phyloP scores from a whole-genome alignment of 2,797 vertebrate genomes.

The Squalus acanthias region DNA sequence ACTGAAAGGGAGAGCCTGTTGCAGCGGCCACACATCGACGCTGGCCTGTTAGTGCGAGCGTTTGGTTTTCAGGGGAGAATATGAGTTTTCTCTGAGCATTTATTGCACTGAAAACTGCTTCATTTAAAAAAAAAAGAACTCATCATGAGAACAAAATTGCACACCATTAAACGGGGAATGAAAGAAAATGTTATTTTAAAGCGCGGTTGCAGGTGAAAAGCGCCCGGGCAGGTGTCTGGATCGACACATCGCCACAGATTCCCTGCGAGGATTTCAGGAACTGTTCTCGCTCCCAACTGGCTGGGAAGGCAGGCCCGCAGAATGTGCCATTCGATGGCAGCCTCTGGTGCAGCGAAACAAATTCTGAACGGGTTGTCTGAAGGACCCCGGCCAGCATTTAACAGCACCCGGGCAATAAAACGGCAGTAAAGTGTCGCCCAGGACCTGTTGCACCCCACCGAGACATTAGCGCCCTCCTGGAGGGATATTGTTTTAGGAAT shows the following conservation, averaged over 20 bases:
- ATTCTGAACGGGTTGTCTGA: background rate
- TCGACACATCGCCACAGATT: background rate
- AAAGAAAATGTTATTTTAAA: background rate
- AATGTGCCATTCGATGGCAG: background rate
- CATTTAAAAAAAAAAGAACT: background rate
- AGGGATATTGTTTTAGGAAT: constrained; percentile 42
- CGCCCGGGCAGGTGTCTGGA: background rate
- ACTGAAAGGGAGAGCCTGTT: background rate
- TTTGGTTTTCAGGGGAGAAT: background rate
- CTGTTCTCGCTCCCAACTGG: background rate
- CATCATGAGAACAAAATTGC: background rate
- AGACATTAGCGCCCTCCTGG: constrained; percentile 25
- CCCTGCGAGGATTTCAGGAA: background rate
- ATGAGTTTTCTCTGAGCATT: no score
- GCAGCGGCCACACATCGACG: background rate
- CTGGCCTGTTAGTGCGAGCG: background rate
- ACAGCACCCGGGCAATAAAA: background rate
- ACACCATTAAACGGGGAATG: background rate
- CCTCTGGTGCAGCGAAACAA: background rate
- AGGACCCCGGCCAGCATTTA: background rate
- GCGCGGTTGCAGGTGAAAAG: background rate
- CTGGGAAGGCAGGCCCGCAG: background rate
- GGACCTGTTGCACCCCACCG: background rate
- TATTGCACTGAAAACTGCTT: background rate
- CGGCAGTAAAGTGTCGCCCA: background rate